Percentiles rank a stretch among this genome's conserved stretches.
phyloP scores from a whole-genome alignment of 1,140 invertebrate species.

The Heliothis subflexa region DNA sequence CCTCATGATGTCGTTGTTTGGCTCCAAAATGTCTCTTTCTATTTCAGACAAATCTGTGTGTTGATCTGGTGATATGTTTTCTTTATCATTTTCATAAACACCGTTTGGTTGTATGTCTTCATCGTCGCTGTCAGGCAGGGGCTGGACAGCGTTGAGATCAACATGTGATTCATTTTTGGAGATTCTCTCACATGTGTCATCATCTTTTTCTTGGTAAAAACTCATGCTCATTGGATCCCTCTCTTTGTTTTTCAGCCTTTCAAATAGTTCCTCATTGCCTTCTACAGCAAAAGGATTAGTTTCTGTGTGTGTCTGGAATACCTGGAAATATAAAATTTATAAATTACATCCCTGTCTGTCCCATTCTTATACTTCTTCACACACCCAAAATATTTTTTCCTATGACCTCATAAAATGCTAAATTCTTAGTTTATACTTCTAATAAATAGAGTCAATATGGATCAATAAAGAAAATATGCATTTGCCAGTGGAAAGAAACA shows the following conservation, averaged over 20 bases:
- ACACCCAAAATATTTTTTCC: no score
- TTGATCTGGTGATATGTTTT: constrained; percentile 73
- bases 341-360: neutral
- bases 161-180: constrained; percentile 75
- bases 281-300: constrained; percentile 79
- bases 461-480: no score
- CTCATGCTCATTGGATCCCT: constrained; percentile 90
- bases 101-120: constrained; percentile 82
- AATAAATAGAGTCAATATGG: no score
- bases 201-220: constrained; percentile 88
- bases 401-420: no score
- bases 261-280: constrained; percentile 82
- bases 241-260: constrained; percentile 86
- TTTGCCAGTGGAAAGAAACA: no score
- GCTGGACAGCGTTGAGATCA: constrained; percentile 89
- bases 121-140: constrained; percentile 87
- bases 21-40: constrained; percentile 61
- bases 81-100: constrained; percentile 69
- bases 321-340: constrained; percentile 64
- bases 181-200: constrained; percentile 86
- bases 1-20: constrained; percentile 78
- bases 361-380: neutral
- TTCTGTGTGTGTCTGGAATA: constrained; percentile 78
- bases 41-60: constrained; percentile 57
- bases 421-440: no score